Base-by-base conservation (phyloP, 2,113 vertebrate species). In the Heliornis fulica region DNA sequence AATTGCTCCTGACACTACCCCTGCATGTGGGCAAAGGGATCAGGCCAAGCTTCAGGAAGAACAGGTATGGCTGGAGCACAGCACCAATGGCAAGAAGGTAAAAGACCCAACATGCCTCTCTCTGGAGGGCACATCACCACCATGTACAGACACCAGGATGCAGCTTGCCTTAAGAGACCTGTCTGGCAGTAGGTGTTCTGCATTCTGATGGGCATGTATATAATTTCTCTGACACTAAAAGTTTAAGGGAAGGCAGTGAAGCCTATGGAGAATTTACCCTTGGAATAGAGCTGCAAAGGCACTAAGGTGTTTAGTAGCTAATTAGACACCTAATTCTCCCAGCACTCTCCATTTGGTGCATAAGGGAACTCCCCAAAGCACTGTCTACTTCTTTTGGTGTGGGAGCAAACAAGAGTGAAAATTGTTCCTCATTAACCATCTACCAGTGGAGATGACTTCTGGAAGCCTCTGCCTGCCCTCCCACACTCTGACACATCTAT, bases 71-170 rank as follows among this genome's bases (percentile, higher is more conserved):
- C 69, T 77, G 34, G 5, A 57, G 36, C 46, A 57, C 74, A 89
- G 19, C 32, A 81, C n/a, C 25, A 74, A 13, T 18, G 41, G 28
- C 31, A 74, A 65, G 59, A 64, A 57, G 56, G 34, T 38, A 72
- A 75, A 77, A 36, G 22, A 2, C 5, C 10, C 34, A 13, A 45
- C 2, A 17, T 38, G n/a, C 29, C 61, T 38, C 40, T 76, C 56
- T 57, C 61, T 60, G 53, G 68, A 50, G 59, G 60, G 36, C 38
- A 20, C 15, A 15, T 15, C 20, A 6, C 40, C 66, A 32, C 54
- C 20, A 5, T 0, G 9, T 34, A 2, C 5, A 13, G 60, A 46
- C 38, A 56, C 16, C 8, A 0, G 4, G n/a, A 31, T 14, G 60
- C 7, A 48, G 41, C 5, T 54, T 63, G 18, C 51, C 63, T 75